Evolutionary conservation across 2,888 invertebrate genomes (phyloP).

Genomic region (Stenchaetothrips biformis): DNA sequence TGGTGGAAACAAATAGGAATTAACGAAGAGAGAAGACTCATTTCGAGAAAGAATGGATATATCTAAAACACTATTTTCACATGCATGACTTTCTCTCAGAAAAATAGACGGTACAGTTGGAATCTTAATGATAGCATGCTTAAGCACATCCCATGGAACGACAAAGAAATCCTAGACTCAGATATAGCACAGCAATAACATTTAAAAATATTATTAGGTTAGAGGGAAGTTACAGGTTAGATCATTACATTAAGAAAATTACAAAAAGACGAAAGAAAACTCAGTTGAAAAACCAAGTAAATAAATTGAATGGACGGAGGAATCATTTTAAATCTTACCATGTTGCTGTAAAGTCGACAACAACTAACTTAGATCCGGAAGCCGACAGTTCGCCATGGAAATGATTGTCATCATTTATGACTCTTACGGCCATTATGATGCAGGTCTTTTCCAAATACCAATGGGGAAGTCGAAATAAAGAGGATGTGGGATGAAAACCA

Average conservation of each 20-base stretch:
- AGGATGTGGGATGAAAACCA: no score
- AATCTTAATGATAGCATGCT: background rate
- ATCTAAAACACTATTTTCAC: no score
- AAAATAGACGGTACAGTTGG: no score
- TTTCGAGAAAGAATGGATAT: no score
- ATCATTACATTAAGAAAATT: background rate
- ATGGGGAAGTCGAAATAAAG: no score
- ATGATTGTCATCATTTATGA: constrained; percentile 57
- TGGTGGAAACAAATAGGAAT: constrained; percentile 44
- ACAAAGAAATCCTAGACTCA: constrained; percentile 35
- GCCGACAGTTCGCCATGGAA: constrained; percentile 78
- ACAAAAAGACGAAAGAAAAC: constrained; percentile 15
- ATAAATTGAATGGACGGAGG: constrained; percentile 15
- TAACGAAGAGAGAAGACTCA: no score
- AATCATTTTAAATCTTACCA: constrained; percentile 59
- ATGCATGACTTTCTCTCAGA: no score
- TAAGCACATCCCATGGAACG: constrained; percentile 26
- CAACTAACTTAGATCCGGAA: constrained; percentile 82
- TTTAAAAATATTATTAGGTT: background rate
- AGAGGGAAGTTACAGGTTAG: background rate
- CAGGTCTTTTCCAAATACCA: no score
- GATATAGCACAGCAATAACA: background rate
- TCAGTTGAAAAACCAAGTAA: constrained; percentile 30
- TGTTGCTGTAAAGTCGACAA: constrained; percentile 90
- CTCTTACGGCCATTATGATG: constrained; percentile 28